These are phyloP conservation scores for Tenthredo mesomela DNA, from an alignment of 2,888 invertebrate genomes.

Conservation along the genomic window DNA sequence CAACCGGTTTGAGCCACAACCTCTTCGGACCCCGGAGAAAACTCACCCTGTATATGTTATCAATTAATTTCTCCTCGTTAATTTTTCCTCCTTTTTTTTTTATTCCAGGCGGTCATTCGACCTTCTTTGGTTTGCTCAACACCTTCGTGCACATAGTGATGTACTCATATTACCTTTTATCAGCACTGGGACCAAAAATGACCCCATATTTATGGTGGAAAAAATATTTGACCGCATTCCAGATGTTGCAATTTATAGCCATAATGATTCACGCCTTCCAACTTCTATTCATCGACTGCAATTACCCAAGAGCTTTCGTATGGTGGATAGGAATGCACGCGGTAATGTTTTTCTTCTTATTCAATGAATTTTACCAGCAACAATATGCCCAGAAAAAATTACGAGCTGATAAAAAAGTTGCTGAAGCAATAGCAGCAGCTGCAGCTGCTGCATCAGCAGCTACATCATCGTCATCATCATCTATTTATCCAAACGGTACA, in stretches of 20 bases:
- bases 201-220: conserved; percentile 97
- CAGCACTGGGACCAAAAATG: conserved; percentile 93
- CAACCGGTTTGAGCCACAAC: too few relatives aligned
- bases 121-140: conserved; percentile 96
- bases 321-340: conserved; percentile 98
- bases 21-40: too few relatives aligned
- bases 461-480: background rate
- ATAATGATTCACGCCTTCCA: conserved; percentile 97
- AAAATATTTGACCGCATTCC: conserved; percentile 94
- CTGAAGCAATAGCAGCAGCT: conserved; percentile 64
- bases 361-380: conserved; percentile 95
- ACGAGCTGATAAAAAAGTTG: conserved; percentile 72
- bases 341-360: conserved; percentile 96
- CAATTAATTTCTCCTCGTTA: conserved; percentile 42
- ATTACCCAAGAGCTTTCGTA: conserved; percentile 95
- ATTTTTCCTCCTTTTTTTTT: conserved; percentile 34
- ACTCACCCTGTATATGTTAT: background rate
- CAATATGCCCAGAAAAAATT: conserved; percentile 80
- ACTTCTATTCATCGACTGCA: conserved; percentile 93
- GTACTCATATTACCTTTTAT: conserved; percentile 96
- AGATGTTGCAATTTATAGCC: conserved; percentile 95
- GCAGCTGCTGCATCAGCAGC: conserved; percentile 58
- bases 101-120: conserved; percentile 92
- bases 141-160: conserved; percentile 98
- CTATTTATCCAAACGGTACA: conserved; percentile 39